Conservation (phyloP, 2,797 vertebrate genomes). For the Smutsia temminckii region DNA sequence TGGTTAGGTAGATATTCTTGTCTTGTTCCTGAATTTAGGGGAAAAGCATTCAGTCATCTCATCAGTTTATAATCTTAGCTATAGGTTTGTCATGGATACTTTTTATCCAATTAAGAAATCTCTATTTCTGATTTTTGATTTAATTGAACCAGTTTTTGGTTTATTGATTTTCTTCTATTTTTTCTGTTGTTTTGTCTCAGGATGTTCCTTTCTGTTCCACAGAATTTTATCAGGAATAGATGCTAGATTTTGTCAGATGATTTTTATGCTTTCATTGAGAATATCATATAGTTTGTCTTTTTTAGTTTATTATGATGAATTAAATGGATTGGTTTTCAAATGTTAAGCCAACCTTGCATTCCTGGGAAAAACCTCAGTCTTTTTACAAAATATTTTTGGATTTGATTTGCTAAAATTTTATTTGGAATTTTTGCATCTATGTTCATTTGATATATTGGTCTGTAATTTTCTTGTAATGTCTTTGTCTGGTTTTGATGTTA, state of each 20-base stretch:
- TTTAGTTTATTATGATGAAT: not conserved
- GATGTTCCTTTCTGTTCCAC: not conserved
- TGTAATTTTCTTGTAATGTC: not conserved
- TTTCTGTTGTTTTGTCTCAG: not conserved
- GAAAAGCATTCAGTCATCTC: not conserved
- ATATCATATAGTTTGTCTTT: not conserved
- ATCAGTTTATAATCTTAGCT: conserved; percentile 8
- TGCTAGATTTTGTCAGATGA: not conserved
- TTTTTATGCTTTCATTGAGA: not conserved
- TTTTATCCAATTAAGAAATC: not conserved
- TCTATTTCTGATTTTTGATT: not conserved
- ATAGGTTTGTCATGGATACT: not conserved
- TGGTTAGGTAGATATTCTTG: not conserved
- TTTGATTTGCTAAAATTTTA: not conserved
- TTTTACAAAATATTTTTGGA: not conserved
- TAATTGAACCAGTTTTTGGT: conserved; percentile 37
- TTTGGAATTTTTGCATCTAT: not conserved
- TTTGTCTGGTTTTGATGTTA: not conserved
- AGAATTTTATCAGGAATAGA: not conserved
- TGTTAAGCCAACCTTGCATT: not conserved
- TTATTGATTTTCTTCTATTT: not conserved
- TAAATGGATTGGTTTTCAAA: not conserved
- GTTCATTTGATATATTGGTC: not conserved
- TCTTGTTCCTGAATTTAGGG: not conserved
- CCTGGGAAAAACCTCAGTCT: not conserved